These are phyloP conservation scores for Drosophila setosimentum DNA, from an alignment of 2,888 invertebrate genomes.

Conservation along the genomic window DNA sequence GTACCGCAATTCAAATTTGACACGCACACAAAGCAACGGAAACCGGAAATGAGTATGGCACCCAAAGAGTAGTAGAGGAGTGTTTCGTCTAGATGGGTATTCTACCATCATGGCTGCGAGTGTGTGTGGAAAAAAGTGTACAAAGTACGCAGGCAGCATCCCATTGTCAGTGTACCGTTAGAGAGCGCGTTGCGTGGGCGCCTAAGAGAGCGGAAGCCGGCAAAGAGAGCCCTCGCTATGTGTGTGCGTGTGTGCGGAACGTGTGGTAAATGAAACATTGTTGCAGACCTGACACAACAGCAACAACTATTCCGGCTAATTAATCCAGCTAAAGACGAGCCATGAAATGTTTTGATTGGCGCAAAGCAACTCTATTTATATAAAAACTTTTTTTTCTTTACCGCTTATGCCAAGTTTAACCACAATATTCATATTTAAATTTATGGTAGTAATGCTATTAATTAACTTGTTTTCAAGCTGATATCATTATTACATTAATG, in stretches of 20 bases:
- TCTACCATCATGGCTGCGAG: slow-evolving; percentile 16
- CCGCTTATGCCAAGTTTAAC: background rate
- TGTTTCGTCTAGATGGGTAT: slow-evolving; percentile 36
- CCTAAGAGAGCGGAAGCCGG: slow-evolving; percentile 46
- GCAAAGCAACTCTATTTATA: slow-evolving; percentile 1
- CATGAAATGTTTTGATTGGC: slow-evolving; percentile 34
- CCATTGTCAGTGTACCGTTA: slow-evolving; percentile 32
- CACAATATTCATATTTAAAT: background rate
- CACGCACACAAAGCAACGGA: slow-evolving; percentile 82
- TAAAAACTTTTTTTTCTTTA: background rate
- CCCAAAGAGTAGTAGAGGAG: slow-evolving; percentile 57
- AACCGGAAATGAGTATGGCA: slow-evolving; percentile 83
- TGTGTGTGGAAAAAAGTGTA: slow-evolving; percentile 18
- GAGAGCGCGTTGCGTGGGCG: slow-evolving; percentile 32
- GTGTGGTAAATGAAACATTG: slow-evolving; percentile 63
- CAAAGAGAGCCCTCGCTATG: slow-evolving; percentile 24
- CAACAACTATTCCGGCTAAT: slow-evolving; percentile 59
- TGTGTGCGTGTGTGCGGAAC: slow-evolving; percentile 39
- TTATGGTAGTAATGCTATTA: background rate
- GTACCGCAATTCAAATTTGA: slow-evolving; percentile 77
- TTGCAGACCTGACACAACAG: slow-evolving; percentile 34
- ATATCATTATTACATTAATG: background rate
- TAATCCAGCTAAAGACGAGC: slow-evolving; percentile 28
- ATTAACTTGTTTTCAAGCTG: slow-evolving; percentile 1
- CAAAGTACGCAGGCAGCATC: slow-evolving; percentile 34